A percentile compares a stretch with the other conserved stretches of the same genome.
These are phyloP conservation scores for Acanthochromis polyacanthus DNA, from an alignment of 2,113 vertebrate species.

Conservation along the genomic window DNA sequence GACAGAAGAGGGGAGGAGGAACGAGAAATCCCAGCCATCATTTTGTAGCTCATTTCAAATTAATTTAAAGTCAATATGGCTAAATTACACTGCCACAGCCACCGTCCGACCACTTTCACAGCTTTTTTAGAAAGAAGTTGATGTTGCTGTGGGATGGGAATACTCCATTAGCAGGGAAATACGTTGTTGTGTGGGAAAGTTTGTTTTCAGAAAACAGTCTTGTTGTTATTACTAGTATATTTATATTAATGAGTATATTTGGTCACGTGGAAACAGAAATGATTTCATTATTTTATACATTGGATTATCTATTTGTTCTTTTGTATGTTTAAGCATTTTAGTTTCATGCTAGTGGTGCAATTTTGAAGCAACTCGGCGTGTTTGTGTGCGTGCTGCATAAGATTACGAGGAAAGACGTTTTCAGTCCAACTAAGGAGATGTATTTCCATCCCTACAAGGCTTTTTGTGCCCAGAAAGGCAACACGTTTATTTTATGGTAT, in stretches of 20 bases:
- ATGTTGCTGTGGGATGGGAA: conserved; percentile 15
- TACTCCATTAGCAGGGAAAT: conserved; percentile 8
- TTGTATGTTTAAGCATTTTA: no score
- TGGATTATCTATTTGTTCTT: not conserved
- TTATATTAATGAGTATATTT: no score
- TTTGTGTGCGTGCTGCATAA: no score
- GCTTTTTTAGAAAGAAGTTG: conserved; percentile 39
- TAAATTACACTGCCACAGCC: conserved; percentile 72
- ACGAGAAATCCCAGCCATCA: conserved; percentile 71
- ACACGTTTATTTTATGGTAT: no score
- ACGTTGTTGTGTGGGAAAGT: not conserved
- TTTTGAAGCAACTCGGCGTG: no score
- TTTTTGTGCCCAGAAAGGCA: no score
- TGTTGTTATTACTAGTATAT: not conserved
- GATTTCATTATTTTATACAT: no score
- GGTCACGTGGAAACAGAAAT: not conserved
- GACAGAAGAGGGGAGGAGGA: conserved; percentile 27
- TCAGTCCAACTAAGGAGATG: no score
- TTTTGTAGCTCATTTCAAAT: conserved; percentile 82
- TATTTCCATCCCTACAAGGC: no score
- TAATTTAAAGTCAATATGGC: conserved; percentile 80
- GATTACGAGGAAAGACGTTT: no score
- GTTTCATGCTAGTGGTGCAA: no score
- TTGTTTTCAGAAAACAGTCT: not conserved
- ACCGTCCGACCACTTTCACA: conserved; percentile 21